These are phyloP conservation scores for Drosophila navojoa DNA, from an alignment of 1,140 invertebrate species.

Conservation along the genomic window DNA sequence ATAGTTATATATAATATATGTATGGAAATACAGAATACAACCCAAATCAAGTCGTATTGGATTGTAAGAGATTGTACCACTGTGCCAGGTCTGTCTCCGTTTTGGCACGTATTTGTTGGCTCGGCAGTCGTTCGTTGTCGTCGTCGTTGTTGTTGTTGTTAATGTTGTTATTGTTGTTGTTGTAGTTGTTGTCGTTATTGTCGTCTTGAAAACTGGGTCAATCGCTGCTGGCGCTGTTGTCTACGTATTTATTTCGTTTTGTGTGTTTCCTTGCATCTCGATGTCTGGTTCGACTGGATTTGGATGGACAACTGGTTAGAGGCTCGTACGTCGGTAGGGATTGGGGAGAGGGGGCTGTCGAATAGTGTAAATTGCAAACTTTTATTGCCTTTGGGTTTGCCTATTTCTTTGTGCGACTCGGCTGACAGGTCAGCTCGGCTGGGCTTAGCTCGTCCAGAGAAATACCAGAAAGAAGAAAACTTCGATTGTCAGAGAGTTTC, in stretches of 20 bases:
- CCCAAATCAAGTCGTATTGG: too few species aligned
- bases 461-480: neutral
- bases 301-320: slow-evolving; percentile 59
- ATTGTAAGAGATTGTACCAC: slow-evolving; percentile 8
- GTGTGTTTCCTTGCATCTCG: slow-evolving; percentile 66
- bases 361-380: slow-evolving; percentile 72
- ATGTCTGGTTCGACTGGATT: slow-evolving; percentile 70
- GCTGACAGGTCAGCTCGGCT: slow-evolving; percentile 11
- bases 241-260: slow-evolving; percentile 48
- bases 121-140: slow-evolving; percentile 38
- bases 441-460: neutral
- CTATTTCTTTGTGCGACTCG: slow-evolving; percentile 50
- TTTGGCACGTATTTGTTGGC: slow-evolving; percentile 67
- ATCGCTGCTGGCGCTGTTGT: slow-evolving; percentile 72
- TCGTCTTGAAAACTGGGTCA: slow-evolving; percentile 82
- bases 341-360: slow-evolving; percentile 18
- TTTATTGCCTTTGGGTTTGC: slow-evolving; percentile 70
- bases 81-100: slow-evolving; percentile 45
- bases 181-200: slow-evolving; percentile 57
- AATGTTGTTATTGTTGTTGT: slow-evolving; percentile 46
- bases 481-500: slow-evolving; percentile 42
- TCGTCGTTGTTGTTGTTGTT: slow-evolving; percentile 30
- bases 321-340: neutral
- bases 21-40: too few species aligned
- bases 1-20: too few species aligned